Base-by-base conservation (phyloP, 2,797 vertebrate species). In the Tragopan temminckii region DNA sequence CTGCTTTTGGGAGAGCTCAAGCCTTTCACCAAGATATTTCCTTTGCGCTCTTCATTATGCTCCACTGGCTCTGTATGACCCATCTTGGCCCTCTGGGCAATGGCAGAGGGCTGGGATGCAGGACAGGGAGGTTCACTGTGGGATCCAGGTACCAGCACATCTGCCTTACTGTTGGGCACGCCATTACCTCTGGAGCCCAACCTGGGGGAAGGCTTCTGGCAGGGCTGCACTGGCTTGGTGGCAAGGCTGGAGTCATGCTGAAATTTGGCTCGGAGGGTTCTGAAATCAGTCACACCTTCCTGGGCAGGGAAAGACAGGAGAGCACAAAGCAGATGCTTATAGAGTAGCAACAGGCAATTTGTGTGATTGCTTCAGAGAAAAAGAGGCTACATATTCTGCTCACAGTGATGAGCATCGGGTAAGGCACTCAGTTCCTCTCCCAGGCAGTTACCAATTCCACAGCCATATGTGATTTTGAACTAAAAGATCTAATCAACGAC, bases 181-280 rank as follows among this genome's bases (percentile, higher is more conserved):
- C 25, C 3, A 2, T 4, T 46, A 33, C 46, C 45, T 31, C 63
- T 43, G 25, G 64, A 78, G 40, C 25, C 58, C 0, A 31, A 55
- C 24, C 3, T 75, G 55, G 85, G 0, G 13, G 69, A 42, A 43
- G 29, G 86, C n/a, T 89, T 97, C 91, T 82, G 93, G 45, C 0
- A 0, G 0, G 63, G 57, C 31, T 67, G 84, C 9, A 55, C 15
- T 19, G 46, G 40, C 23, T 66, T 66, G 20, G 10, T 52, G 53
- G 82, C 74, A 48, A 64, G 57, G 24, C 2, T 72, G 29, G 97
- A 90, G n/a, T 98, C 97, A 20, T 98, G 98, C 82, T 99, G 99
- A 96, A 99, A 99, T 97, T 98, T 99, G 79, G 98, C 99, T 95
- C 97, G 97, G 67, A 99, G 97, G 71, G 99, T 98, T 98, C 98